Conservation (phyloP, 2,797 vertebrate genomes). For the Euphonia xanthogaster region DNA sequence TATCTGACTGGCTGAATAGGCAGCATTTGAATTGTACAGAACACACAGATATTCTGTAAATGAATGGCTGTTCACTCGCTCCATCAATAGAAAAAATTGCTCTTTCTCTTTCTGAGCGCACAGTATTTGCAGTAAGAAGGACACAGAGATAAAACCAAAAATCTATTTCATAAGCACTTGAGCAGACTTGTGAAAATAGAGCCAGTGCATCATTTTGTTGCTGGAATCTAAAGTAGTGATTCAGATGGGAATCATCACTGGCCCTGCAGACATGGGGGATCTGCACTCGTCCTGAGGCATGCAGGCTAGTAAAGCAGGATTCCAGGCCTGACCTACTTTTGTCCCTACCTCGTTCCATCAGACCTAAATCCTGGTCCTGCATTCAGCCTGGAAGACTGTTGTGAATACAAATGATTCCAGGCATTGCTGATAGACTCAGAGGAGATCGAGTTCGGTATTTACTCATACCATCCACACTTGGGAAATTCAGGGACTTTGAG, state of each 20-base stretch:
- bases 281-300: neutral
- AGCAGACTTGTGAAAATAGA: constrained; percentile 32
- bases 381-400: constrained; percentile 16
- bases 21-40: constrained; percentile 55
- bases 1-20: constrained; percentile 56
- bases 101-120: constrained; percentile 33
- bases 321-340: constrained; percentile 61
- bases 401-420: constrained; percentile 44
- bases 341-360: constrained; percentile 33
- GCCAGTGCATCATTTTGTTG: neutral
- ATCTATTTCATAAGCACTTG: constrained; percentile 7
- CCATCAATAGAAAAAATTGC: constrained; percentile 61
- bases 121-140: constrained; percentile 54
- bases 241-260: neutral
- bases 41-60: constrained; percentile 49
- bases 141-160: neutral
- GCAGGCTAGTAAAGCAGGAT: constrained; percentile 1
- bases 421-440: neutral
- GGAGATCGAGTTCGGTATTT: neutral
- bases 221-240: neutral
- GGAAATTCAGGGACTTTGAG: neutral
- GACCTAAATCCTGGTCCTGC: constrained; percentile 33
- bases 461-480: neutral
- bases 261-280: neutral
- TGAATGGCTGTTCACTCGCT: constrained; percentile 44